phyloP scores from a whole-genome alignment of 2,888 invertebrate genomes.

The Amiota mariae region DNA sequence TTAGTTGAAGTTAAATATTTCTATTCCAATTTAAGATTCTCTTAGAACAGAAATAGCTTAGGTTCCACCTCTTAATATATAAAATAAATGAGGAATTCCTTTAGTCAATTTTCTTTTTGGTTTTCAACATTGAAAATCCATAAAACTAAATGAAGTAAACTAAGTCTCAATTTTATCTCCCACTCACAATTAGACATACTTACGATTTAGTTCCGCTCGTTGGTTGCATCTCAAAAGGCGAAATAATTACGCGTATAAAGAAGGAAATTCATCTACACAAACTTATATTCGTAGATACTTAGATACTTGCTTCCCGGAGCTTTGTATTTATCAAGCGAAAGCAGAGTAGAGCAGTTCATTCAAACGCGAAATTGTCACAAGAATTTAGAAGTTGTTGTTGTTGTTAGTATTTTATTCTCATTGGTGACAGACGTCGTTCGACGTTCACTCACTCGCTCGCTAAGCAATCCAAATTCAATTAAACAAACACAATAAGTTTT shows the following conservation, averaged over 20 bases:
- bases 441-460: conserved; percentile 5
- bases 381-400: background rate
- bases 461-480: conserved; percentile 72
- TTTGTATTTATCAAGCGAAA: conserved; percentile 45
- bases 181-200: conserved; percentile 61
- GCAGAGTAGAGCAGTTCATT: conserved; percentile 47
- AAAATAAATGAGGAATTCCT: too few relatives aligned
- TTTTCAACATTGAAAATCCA: conserved; percentile 10
- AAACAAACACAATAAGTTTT: conserved; percentile 73
- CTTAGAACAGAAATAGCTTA: too few relatives aligned
- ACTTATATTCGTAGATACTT: background rate
- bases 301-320: background rate
- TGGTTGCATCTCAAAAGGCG: conserved; percentile 17
- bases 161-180: conserved; percentile 60
- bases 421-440: conserved; percentile 19
- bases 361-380: conserved; percentile 62
- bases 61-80: too few relatives aligned
- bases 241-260: conserved; percentile 25
- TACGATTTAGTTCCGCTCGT: conserved; percentile 32
- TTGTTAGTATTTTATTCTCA: too few relatives aligned
- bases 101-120: too few relatives aligned
- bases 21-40: too few relatives aligned
- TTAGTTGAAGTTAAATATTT: too few relatives aligned
- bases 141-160: conserved; percentile 60
- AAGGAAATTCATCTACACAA: conserved; percentile 7